Conservation (phyloP, 2,113 vertebrate species). For the Pachyramphus minor region DNA sequence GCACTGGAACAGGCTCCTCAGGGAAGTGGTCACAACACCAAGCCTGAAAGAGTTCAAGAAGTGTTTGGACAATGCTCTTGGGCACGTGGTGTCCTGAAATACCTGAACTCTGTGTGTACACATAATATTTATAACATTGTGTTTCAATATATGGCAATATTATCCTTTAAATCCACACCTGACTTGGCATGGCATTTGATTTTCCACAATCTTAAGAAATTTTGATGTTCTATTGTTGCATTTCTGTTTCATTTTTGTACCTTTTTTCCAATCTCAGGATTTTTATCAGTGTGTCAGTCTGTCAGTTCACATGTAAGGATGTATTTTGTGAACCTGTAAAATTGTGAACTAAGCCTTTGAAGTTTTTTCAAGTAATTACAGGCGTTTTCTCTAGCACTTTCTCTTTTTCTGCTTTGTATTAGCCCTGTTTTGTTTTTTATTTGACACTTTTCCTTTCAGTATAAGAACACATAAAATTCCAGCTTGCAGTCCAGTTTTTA, state of each 20-base stretch:
- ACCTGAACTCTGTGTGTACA: not conserved
- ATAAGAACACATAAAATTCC: not conserved
- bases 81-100: not conserved
- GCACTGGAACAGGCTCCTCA: not conserved
- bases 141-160: not conserved
- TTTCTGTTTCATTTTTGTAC: not conserved
- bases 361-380: not conserved
- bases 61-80: fast-evolving
- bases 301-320: not conserved
- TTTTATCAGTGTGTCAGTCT: slow-evolving; percentile 6
- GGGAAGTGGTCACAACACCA: fast-evolving
- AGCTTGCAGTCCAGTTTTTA: not conserved
- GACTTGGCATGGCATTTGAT: not conserved
- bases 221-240: not conserved
- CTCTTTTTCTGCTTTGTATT: not conserved
- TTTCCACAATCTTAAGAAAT: not conserved
- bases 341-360: not conserved
- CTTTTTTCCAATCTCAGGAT: not conserved
- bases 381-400: not conserved
- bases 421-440: not conserved
- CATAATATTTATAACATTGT: not conserved
- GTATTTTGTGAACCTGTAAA: not conserved
- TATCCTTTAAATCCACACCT: not conserved
- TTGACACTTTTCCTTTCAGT: not conserved
- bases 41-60: not conserved